Evolutionary conservation across 2,113 vertebrate genomes (phyloP).

Genomic region (Prietella phreatophila): DNA sequence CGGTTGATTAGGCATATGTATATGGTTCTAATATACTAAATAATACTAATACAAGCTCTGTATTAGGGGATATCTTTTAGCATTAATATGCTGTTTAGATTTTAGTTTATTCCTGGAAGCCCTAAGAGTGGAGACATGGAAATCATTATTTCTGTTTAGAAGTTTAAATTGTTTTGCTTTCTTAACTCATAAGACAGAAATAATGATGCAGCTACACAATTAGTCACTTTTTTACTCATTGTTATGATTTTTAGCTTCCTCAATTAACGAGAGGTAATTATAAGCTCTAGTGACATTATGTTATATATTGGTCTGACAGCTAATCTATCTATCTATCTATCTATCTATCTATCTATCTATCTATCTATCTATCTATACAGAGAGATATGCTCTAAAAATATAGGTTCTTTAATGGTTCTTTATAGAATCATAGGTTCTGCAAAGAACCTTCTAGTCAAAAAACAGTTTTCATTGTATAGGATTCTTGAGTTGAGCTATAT

Average conservation of each 20-base stretch:
- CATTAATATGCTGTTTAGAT: background rate
- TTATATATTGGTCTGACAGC: background rate
- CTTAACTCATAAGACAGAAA: background rate
- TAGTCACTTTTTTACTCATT: background rate
- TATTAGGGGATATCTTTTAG: background rate
- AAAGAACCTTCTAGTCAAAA: too few species aligned
- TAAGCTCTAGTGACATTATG: background rate
- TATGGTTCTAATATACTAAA: background rate
- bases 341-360: background rate
- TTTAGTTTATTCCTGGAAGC: background rate
- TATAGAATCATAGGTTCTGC: too few species aligned
- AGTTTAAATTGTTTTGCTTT: background rate
- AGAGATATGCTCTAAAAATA: background rate
- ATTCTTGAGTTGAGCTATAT: too few species aligned
- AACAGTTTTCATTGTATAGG: too few species aligned
- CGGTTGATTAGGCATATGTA: background rate
- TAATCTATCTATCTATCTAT: slow-evolving; percentile 10
- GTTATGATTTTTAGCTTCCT: background rate
- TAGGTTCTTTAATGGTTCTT: too few species aligned
- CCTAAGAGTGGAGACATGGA: background rate
- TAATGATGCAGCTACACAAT: background rate
- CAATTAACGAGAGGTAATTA: background rate
- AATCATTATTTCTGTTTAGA: background rate
- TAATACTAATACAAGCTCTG: background rate
- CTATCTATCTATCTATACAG: background rate